Base-by-base conservation (phyloP, 2,113 vertebrate species). In the Isurus oxyrinchus region DNA sequence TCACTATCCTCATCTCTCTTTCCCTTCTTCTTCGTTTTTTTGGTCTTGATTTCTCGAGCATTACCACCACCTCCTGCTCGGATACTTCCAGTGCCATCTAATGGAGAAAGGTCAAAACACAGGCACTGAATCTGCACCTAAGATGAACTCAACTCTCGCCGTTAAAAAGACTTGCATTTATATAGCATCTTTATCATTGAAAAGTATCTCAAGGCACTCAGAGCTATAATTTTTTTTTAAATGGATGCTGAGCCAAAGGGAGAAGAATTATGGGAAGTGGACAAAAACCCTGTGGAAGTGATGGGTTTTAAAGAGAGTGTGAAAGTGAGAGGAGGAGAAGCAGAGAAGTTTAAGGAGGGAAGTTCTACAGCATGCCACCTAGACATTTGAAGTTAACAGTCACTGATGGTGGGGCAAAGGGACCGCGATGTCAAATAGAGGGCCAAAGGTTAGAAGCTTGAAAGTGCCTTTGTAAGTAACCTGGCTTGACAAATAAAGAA, bases 1-100 rank as follows among this genome's bases (percentile, higher is more conserved):
- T 99, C 99, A 0, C 99, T 99, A 86, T 99, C 99, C 16, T 98
- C 98, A 1, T 99, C 99, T 97, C 97, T 99, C 97, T 98, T 98
- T 87, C 98, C 98, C 97, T 99, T 99, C 97, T 99, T 99, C 97
- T 99, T 99, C 63, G 97, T 97, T 97, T 99, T 99, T 84, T 98
- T 99, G 57, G 98, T 98, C 96, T 98, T 98, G 97, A 99, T 97
- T 96, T 99, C 99, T 97, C 99, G 98, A 96, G 99, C 98, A 95
- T 99, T 99, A 94, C 98, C 97, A 21, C 98, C 98, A 53, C 98
- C 98, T 97, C 98, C 97, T 21, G 97, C 96, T 98, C 98, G 98
- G 96, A 98, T 96, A 27, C 98, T 99, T 97, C 99, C 98, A 96
- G 98, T 98, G 97, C 99, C 99, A 98, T 99, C 99, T 99, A 97